Percentiles rank a stretch among this genome's conserved stretches.
phyloP scores from a whole-genome alignment of 2,888 invertebrate species.

The Nomada lathburiana region DNA sequence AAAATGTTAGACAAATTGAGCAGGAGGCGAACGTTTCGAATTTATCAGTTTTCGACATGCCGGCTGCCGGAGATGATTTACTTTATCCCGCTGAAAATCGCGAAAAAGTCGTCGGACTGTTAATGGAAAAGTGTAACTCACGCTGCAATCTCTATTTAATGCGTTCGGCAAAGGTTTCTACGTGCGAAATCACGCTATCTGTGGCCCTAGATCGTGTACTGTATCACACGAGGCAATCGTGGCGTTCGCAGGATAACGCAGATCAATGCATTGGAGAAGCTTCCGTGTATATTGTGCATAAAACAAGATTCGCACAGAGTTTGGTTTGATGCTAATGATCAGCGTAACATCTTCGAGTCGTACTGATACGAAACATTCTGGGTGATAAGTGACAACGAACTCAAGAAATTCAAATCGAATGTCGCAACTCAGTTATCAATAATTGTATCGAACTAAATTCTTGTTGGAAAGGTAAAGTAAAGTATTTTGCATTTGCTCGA shows the following conservation, averaged over 20 bases:
- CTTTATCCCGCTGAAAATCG: not conserved
- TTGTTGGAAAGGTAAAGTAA: not conserved
- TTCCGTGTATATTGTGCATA: not conserved
- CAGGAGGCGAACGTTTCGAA: not conserved
- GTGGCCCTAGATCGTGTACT: not conserved
- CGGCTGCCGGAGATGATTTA: not conserved
- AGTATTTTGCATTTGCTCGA: not conserved
- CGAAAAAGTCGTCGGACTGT: not conserved
- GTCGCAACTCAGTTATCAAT: not conserved
- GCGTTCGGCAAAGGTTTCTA: conserved; percentile 27
- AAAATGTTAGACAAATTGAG: not conserved
- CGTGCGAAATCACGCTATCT: conserved; percentile 34
- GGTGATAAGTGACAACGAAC: conserved; percentile 1
- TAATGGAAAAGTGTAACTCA: conserved; percentile 12
- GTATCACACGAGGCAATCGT: not conserved
- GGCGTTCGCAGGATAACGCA: conserved; percentile 25
- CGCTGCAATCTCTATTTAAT: conserved; percentile 29
- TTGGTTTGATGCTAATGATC: conserved; percentile 30
- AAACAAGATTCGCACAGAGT: not conserved
- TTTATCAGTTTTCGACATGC: not conserved
- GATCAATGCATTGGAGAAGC: conserved; percentile 29
- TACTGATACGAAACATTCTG: not conserved
- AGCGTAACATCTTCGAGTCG: not conserved
- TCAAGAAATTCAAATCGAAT: not conserved
- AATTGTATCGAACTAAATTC: too few relatives aligned